Base-by-base conservation (phyloP, 2,113 vertebrate species). In the Motacilla tschutschensis region DNA sequence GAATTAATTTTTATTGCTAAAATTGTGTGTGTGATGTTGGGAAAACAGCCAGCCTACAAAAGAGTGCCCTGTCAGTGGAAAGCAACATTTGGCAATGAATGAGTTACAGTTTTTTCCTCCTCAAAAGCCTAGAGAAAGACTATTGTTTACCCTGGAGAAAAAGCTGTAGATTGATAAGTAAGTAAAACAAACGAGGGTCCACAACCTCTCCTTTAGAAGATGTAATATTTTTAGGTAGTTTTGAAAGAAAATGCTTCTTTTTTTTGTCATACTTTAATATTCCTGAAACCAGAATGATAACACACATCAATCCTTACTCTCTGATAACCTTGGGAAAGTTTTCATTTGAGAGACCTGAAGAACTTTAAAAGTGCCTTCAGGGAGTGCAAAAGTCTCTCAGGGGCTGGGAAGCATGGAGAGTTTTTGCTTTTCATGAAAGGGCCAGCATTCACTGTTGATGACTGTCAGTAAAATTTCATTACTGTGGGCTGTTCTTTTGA, bases 1-100 rank as follows among this genome's bases (percentile, higher is more conserved):
- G 35, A 87, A 92, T 87, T 89, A 87, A 47, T 87, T 85, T 94
- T 87, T 72, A 63, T 69, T 88, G 51, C 80, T 70, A 79, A 78
- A 89, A 83, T 24, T 66, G 19, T 41, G 15, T 69, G 4, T 76
- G 21, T 38, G 51, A 26, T 79, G 28, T 73, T 76, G 55, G 47
- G 69, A 92, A 83, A 93, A 70, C 47, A 79, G 36, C 25, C 14
- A 35, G 22, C 38, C 26, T 73, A 47, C 63, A 47, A 66, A 78
- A 58, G 26, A 73, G 22, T 48, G 33, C 12, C 20, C 26, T 66
- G 38, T 66, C 5, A 8, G 16, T 63, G 31, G 47, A 58, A 17
- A 38, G 21, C 4, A 85, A 67, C 24, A 21, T 80, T 60, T 81
- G 77, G 66, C 71, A 72, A 17, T 44, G 83, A 93, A 88, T 17